These are phyloP conservation scores for silkworm (Bombyx mori) DNA, from an alignment of 1,140 invertebrate genomes.

Conservation along the genomic window DNA sequence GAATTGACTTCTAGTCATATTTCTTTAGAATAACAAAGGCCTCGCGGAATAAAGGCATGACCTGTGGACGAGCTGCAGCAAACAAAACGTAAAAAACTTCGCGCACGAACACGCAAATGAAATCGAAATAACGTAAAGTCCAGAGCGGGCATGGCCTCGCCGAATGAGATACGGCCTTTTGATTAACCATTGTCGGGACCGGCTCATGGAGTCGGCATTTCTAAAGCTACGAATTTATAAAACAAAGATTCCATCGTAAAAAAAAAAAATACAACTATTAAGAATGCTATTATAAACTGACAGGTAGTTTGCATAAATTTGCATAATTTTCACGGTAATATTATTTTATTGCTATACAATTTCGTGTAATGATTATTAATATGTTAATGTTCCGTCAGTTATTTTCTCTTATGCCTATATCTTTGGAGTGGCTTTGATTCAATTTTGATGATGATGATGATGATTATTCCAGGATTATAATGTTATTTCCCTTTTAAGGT, in stretches of 20 bases:
- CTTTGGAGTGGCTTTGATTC: too few species aligned
- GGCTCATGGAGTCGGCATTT: conserved; percentile 28
- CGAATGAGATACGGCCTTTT: conserved; percentile 61
- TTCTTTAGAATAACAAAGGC: conserved; percentile 59
- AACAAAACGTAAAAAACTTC: conserved; percentile 43
- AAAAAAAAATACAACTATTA: background rate
- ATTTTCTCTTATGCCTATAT: too few species aligned
- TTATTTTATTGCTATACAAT: background rate
- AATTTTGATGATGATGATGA: too few species aligned
- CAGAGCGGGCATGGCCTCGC: conserved; percentile 38
- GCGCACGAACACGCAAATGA: conserved; percentile 63
- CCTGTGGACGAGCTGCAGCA: conserved; percentile 38
- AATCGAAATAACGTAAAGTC: conserved; percentile 63
- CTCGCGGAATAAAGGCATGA: conserved; percentile 49
- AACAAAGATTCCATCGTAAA: background rate
- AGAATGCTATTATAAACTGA: background rate
- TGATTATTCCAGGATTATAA: conserved; percentile 19
- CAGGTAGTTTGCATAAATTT: conserved; percentile 1
- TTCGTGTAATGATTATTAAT: conserved; percentile 11
- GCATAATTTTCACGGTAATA: background rate
- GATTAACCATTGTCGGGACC: conserved; percentile 52
- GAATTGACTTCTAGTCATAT: conserved; percentile 45
- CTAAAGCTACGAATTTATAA: too few species aligned
- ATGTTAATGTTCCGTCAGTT: conserved; percentile 3
- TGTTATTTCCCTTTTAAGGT: conserved; percentile 31